Conservation (phyloP, 1,140 invertebrate species). For the Antheraea mylitta region DNA sequence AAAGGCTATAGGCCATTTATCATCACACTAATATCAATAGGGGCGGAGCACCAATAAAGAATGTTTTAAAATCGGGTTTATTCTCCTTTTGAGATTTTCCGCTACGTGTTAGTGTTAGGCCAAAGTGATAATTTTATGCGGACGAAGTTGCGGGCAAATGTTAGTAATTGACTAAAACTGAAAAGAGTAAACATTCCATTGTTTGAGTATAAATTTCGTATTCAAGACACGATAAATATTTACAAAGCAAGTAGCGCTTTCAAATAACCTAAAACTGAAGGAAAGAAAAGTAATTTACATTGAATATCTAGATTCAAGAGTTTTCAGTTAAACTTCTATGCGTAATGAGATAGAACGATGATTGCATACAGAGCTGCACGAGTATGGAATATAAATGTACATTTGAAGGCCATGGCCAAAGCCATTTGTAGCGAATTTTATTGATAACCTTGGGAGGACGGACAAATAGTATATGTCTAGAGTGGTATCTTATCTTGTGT, state of each 20-base stretch:
- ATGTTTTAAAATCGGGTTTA: too few species aligned
- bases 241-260: background rate
- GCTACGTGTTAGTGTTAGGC: too few species aligned
- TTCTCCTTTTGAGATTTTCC: too few species aligned
- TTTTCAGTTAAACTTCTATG: background rate
- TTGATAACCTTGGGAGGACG: background rate
- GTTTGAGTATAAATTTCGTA: too few species aligned
- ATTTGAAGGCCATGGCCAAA: background rate
- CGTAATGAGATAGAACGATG: background rate
- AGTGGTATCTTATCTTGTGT: background rate
- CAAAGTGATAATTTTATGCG: too few species aligned
- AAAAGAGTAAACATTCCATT: too few species aligned
- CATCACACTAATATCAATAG: too few species aligned
- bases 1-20: too few species aligned
- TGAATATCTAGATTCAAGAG: background rate
- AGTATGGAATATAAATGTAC: background rate
- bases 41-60: too few species aligned
- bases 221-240: background rate
- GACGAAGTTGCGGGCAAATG: too few species aligned
- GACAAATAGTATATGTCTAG: background rate
- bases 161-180: too few species aligned
- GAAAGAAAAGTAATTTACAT: background rate
- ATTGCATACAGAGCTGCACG: background rate
- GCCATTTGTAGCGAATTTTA: background rate
- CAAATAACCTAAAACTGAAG: background rate